Conservation (phyloP, 2,113 vertebrate species). For the Capreolus pygargus region DNA sequence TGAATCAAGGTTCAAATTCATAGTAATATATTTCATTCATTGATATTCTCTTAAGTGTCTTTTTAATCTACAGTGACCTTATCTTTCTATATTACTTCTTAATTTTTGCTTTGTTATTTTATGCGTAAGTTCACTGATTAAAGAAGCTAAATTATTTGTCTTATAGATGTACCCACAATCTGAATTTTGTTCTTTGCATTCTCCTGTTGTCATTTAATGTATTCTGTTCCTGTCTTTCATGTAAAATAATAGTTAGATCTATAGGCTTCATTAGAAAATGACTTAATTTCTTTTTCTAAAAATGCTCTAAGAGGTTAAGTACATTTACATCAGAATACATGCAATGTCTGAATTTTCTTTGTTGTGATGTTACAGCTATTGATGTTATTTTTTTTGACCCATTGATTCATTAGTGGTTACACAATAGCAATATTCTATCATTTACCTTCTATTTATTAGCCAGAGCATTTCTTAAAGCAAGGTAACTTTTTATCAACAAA, state of each 20-base stretch:
- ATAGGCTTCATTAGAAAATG: background rate
- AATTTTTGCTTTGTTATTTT: background rate
- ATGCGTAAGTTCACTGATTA: background rate
- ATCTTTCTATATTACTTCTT: background rate
- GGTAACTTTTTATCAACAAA: background rate
- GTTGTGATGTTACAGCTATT: background rate
- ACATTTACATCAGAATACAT: background rate
- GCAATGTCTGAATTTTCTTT: background rate
- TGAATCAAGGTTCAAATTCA: background rate
- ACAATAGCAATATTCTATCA: conserved; percentile 8
- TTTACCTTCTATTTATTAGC: background rate
- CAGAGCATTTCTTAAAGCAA: background rate
- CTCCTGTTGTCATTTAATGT: background rate
- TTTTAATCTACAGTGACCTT: background rate
- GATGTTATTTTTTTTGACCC: background rate
- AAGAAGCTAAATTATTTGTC: background rate
- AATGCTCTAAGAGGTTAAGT: background rate
- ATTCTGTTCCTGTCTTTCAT: background rate
- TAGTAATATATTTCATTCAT: background rate
- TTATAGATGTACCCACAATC: background rate
- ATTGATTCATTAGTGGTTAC: background rate
- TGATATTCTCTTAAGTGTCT: background rate
- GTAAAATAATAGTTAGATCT: background rate
- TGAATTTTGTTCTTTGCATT: background rate
- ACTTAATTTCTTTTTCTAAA: background rate